Evolutionary conservation across 2,888 invertebrate genomes (phyloP).

Genomic region (Noctua pronuba): DNA sequence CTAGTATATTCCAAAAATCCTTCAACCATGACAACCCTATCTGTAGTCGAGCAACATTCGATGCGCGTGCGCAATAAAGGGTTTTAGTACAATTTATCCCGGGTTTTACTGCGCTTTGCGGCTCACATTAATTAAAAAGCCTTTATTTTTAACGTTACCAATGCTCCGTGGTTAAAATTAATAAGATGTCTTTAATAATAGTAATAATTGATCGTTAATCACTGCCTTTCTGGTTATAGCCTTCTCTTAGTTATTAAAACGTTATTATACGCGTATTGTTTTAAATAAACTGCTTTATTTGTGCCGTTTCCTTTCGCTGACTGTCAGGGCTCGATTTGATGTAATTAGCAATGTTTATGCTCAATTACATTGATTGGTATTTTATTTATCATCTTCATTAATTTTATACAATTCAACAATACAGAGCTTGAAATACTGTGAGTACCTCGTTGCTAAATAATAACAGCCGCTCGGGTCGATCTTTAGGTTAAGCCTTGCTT

Average conservation of each 20-base stretch:
- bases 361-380: constrained; percentile 13
- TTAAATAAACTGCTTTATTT: constrained; percentile 18
- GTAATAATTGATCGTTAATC: constrained; percentile 36
- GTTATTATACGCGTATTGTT: constrained; percentile 15
- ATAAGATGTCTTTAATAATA: constrained; percentile 34
- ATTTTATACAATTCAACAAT: too few species aligned
- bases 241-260: constrained; percentile 15
- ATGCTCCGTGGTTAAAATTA: constrained; percentile 32
- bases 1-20: neutral
- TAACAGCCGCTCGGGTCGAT: too few species aligned
- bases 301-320: neutral
- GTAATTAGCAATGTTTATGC: constrained; percentile 2
- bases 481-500: too few species aligned
- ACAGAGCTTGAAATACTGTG: too few species aligned
- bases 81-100: constrained; percentile 69
- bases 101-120: constrained; percentile 64
- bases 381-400: neutral
- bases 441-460: too few species aligned
- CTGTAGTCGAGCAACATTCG: constrained; percentile 56
- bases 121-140: constrained; percentile 63
- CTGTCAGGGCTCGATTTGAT: neutral
- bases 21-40: constrained; percentile 51
- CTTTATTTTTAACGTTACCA: constrained; percentile 50
- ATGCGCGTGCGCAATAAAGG: constrained; percentile 68
- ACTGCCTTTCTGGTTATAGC: constrained; percentile 11